These are phyloP conservation scores for Xenopus borealis DNA, from an alignment of 2,113 vertebrate genomes.

Conservation along the genomic window DNA sequence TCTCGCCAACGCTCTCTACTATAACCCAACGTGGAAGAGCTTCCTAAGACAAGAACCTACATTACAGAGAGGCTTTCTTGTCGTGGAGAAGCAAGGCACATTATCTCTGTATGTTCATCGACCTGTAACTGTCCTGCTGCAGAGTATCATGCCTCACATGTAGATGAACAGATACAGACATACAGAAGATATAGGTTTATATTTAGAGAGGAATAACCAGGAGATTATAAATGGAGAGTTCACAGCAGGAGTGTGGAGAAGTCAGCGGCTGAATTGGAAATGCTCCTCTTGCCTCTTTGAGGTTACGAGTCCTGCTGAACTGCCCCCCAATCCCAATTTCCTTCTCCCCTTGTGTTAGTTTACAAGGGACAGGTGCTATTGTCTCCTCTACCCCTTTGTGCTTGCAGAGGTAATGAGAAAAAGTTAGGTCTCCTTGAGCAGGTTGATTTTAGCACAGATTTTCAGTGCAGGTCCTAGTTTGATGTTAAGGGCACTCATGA, in stretches of 20 bases:
- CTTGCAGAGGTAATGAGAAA: neutral
- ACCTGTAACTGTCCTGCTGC: neutral
- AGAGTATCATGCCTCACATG: constrained; percentile 3
- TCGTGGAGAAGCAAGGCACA: neutral
- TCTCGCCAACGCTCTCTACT: neutral
- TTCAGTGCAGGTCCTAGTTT: constrained; percentile 96
- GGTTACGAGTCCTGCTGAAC: constrained; percentile 8
- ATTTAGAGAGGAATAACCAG: constrained; percentile 31
- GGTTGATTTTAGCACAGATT: constrained; percentile 97
- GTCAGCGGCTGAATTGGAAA: neutral
- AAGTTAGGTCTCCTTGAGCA: constrained; percentile 84
- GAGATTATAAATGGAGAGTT: constrained; percentile 31
- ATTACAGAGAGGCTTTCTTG: neutral
- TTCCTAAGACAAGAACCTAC: neutral
- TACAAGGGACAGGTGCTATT: neutral
- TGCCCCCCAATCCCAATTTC: neutral
- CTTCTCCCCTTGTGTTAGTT: neutral
- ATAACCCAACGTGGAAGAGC: neutral
- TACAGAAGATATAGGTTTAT: constrained; percentile 39
- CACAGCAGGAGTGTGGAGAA: constrained; percentile 3
- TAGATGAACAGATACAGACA: constrained; percentile 33
- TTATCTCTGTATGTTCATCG: neutral
- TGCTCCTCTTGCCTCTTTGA: constrained; percentile 1
- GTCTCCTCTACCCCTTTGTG: constrained; percentile 11
- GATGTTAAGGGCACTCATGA: constrained; percentile 98